These are phyloP conservation scores for Andrena haemorrhoa DNA, from an alignment of 2,888 invertebrate genomes.

Conservation along the genomic window DNA sequence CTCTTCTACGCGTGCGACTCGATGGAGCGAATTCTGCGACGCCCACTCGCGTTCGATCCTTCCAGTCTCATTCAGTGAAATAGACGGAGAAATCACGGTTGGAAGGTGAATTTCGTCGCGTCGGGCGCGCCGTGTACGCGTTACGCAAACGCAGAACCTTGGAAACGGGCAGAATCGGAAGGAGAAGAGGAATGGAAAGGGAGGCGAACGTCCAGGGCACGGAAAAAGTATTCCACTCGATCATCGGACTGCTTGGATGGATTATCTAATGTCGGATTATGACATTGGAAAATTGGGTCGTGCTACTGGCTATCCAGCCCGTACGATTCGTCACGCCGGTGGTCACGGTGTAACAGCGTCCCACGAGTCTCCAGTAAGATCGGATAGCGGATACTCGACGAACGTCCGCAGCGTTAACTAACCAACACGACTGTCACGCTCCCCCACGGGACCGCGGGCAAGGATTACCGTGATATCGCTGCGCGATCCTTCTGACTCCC, in stretches of 20 bases:
- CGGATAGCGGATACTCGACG: slow-evolving; percentile 72
- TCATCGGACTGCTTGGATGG: slow-evolving; percentile 30
- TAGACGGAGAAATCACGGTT: slow-evolving; percentile 33
- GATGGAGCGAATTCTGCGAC: slow-evolving; percentile 22
- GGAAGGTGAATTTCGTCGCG: slow-evolving; percentile 44
- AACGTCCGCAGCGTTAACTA: slow-evolving; percentile 67
- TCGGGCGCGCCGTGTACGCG: neutral
- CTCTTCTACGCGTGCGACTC: neutral
- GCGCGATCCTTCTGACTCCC: slow-evolving; percentile 38
- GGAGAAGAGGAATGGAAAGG: neutral
- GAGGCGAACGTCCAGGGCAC: neutral
- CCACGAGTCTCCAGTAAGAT: slow-evolving; percentile 72
- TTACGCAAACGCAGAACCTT: slow-evolving; percentile 43
- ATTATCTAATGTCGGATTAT: slow-evolving; percentile 64
- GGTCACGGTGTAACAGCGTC: slow-evolving; percentile 62
- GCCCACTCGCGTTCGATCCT: slow-evolving; percentile 21
- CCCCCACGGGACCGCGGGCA: slow-evolving; percentile 57
- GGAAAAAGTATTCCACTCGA: slow-evolving; percentile 31
- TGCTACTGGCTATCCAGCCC: slow-evolving; percentile 20
- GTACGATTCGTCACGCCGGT: slow-evolving; percentile 63
- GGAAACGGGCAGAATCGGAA: neutral
- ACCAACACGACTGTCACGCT: slow-evolving; percentile 68
- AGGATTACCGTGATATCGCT: slow-evolving; percentile 66
- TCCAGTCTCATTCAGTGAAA: slow-evolving; percentile 39
- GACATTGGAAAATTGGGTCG: slow-evolving; percentile 75